phyloP scores from a whole-genome alignment of 2,113 vertebrate genomes.

The Crotalus helleri region DNA sequence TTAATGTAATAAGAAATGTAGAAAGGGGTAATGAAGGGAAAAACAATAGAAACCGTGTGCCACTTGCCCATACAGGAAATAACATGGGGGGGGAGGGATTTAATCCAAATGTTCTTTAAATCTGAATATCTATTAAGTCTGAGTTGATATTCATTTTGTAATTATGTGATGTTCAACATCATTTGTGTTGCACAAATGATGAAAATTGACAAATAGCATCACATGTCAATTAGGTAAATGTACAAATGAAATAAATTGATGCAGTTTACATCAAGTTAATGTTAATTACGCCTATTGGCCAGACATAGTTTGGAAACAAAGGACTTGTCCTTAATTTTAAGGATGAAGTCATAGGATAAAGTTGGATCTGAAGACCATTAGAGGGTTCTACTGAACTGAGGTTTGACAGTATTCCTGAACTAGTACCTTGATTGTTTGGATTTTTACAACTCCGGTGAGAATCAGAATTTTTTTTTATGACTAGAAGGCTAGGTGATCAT shows the following conservation, averaged over 20 bases:
- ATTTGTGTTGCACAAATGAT: background rate
- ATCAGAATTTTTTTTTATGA: background rate
- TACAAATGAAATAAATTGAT: background rate
- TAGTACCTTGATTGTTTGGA: background rate
- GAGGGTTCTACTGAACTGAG: background rate
- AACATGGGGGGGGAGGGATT: background rate
- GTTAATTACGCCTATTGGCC: background rate
- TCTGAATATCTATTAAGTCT: background rate
- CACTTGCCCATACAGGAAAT: background rate
- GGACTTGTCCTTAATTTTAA: background rate
- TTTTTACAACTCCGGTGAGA: background rate
- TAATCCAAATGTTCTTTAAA: background rate
- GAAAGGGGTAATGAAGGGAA: background rate
- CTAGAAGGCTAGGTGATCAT: background rate
- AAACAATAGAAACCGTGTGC: background rate
- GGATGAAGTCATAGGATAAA: background rate
- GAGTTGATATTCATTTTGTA: background rate
- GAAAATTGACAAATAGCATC: background rate
- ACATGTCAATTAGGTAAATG: background rate
- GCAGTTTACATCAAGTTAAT: background rate
- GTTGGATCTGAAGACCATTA: background rate
- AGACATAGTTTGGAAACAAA: background rate
- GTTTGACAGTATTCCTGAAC: background rate
- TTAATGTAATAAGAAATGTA: background rate
- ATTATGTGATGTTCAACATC: background rate